Base-by-base conservation (phyloP, 2,888 invertebrate species). In the Helobdella robusta region DNA sequence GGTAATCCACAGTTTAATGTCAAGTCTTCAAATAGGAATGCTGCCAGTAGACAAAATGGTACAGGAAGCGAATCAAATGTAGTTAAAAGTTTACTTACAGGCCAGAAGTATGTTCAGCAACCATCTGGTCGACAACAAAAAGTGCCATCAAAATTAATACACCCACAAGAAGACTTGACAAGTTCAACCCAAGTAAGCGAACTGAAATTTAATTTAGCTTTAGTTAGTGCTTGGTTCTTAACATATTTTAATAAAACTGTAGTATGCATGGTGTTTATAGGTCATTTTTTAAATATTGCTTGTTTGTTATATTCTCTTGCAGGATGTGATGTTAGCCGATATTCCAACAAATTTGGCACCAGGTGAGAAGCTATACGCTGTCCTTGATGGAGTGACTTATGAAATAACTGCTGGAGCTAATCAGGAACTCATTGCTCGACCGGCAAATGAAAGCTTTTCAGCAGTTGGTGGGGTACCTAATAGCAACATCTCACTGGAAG, bases 331-430 rank as follows among this genome's bases (percentile, higher is more conserved):
- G 18, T 25, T 62, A 28, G 62, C 62, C n/a, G 35, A 48, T 34
- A 62, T 65, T 60, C 65, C 65, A 25, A 54, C 28, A 6, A 59
- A 65, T 46, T 28, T 66, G 23, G 66, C 54, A 18, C 62, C 62
- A 8, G 66, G 66, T 1, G 66, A 66, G 62, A 66, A 66, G 25
- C 32, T 66, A 20, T 62, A 50, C n/a, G 66, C 61, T 23, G n/a
- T 50, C 25, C 34, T 66, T 6, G 66, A 62, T 4, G 66, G 66
- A 18, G 52, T 62, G 15, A 48, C 62, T 0, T 66, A 62, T 44
- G 66, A 66, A 23, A 62, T 66, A 11, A 54, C 50, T 25, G 32
- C 61, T 36, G 62, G 66, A n/a, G 36, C 36, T 8, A 62, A 62
- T 25, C 50, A 62, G 28, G 66, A 66, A 28, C 62, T 62, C 28